These are phyloP conservation scores for Mormyrus proboscirostris DNA, from an alignment of 2,797 vertebrate genomes.

Conservation along the genomic window DNA sequence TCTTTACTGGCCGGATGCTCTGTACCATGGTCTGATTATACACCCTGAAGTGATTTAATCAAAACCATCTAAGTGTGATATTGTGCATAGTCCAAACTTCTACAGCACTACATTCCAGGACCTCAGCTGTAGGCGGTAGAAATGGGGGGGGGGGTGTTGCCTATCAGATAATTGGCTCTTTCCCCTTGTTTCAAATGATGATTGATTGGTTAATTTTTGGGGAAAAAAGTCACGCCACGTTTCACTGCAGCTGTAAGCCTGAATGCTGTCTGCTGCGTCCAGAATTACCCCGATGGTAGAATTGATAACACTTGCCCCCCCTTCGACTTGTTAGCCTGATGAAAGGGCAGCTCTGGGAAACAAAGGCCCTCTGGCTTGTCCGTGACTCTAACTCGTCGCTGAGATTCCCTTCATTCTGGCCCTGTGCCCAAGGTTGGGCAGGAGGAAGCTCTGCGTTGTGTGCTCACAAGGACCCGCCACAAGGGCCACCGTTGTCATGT, in stretches of 20 bases:
- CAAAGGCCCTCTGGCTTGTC: constrained; percentile 52
- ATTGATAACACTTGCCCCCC: constrained; percentile 65
- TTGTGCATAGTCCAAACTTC: constrained; percentile 41
- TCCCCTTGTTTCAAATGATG: constrained; percentile 54
- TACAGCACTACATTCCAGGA: constrained; percentile 47
- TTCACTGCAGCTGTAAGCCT: constrained; percentile 33
- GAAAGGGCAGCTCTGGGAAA: constrained; percentile 56
- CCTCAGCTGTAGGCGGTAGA: constrained; percentile 39
- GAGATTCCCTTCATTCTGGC: constrained; percentile 33
- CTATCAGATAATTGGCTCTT: constrained; percentile 52
- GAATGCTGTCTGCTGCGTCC: constrained; percentile 55
- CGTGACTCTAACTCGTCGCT: constrained; percentile 47
- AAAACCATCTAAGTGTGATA: constrained; percentile 30
- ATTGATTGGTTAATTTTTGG: constrained; percentile 61
- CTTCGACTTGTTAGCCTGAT: constrained; percentile 59
- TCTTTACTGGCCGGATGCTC: not conserved
- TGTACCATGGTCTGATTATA: constrained; percentile 11
- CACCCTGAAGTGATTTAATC: constrained; percentile 14
- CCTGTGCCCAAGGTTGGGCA: constrained; percentile 18
- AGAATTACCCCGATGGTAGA: constrained; percentile 59
- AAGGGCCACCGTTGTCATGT: constrained; percentile 44
- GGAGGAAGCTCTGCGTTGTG: not conserved
- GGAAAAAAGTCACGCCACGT: constrained; percentile 40
- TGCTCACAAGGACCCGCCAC: constrained; percentile 6
- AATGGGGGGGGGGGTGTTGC: constrained; percentile 33